Conservation (phyloP, 2,113 vertebrate genomes). For the Protobothrops mucrosquamatus region DNA sequence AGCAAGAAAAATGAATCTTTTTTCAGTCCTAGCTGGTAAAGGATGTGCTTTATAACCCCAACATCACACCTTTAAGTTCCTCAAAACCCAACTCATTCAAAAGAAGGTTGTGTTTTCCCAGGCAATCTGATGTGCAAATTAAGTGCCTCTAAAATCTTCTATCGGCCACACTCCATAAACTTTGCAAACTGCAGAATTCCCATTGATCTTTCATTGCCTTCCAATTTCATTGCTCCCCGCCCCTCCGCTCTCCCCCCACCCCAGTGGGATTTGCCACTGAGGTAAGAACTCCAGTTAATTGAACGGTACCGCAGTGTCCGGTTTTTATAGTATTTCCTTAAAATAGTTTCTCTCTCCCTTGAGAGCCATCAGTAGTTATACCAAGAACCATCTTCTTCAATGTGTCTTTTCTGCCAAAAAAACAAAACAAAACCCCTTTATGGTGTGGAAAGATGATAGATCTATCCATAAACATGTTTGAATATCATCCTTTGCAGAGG, state of each 20-base stretch:
- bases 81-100: background rate
- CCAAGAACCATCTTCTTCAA: background rate
- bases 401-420: background rate
- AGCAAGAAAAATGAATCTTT: background rate
- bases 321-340: background rate
- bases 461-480: background rate
- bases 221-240: background rate
- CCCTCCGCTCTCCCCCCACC: background rate
- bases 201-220: background rate
- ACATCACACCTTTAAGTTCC: background rate
- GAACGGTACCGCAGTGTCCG: background rate
- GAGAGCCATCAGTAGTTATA: background rate
- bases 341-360: background rate
- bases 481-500: background rate
- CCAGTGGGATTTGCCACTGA: background rate
- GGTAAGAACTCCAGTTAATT: background rate
- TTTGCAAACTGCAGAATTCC: slow-evolving; percentile 3
- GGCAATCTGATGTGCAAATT: background rate
- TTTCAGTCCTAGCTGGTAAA: background rate
- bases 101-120: background rate
- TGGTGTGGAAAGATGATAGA: background rate
- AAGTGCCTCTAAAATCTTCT: background rate
- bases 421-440: background rate
- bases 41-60: background rate
- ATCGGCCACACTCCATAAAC: background rate